These are phyloP conservation scores for Sitobion miscanthi DNA, from an alignment of 1,140 invertebrate genomes.

Conservation along the genomic window DNA sequence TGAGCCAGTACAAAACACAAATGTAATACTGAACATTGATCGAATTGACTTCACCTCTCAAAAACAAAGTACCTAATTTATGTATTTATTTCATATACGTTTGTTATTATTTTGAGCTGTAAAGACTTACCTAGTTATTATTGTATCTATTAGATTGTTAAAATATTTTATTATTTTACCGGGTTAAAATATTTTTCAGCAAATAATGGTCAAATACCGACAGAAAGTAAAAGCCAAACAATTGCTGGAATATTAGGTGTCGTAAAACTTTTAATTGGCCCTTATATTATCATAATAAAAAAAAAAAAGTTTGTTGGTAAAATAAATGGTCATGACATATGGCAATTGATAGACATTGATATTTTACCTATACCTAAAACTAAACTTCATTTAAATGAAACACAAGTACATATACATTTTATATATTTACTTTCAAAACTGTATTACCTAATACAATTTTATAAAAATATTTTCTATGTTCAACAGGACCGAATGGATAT, in stretches of 20 bases:
- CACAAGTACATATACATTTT: conserved; percentile 69
- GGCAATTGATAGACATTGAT: conserved; percentile 81
- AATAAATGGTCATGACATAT: conserved; percentile 85
- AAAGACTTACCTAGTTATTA: not conserved
- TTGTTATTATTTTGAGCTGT: not conserved
- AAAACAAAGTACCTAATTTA: conserved; percentile 38
- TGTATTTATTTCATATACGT: not conserved
- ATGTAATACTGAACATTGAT: conserved; percentile 37
- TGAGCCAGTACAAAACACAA: conserved; percentile 44
- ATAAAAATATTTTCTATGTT: conserved; percentile 48
- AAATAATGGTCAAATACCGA: conserved; percentile 56
- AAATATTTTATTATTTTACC: not conserved
- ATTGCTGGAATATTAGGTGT: conserved; percentile 91
- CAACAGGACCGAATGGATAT: conserved; percentile 76
- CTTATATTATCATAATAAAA: conserved; percentile 90
- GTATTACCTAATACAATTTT: not conserved
- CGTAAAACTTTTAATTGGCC: conserved; percentile 83
- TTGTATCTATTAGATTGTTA: not conserved
- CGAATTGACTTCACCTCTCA: conserved; percentile 39
- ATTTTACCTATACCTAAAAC: conserved; percentile 86
- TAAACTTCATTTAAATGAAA: conserved; percentile 81
- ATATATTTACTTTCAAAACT: conserved; percentile 57
- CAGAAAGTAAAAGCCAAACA: not conserved
- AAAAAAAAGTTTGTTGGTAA: conserved; percentile 83
- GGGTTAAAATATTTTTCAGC: conserved; percentile 34